phyloP scores from a whole-genome alignment of 2,888 invertebrate genomes.

The Caenorhabditis auriculariae region DNA sequence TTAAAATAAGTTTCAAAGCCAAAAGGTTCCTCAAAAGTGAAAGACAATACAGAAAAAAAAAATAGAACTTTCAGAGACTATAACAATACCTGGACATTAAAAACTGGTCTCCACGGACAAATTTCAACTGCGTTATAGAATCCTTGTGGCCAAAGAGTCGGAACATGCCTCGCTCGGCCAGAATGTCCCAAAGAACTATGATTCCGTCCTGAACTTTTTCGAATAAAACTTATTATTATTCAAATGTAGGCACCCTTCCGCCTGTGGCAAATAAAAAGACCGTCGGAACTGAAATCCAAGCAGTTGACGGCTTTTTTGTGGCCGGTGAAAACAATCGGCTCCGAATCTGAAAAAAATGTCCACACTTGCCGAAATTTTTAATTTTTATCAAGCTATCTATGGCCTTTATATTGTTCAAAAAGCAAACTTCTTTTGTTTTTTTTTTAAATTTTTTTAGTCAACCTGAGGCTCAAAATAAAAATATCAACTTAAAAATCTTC shows the following conservation, averaged over 20 bases:
- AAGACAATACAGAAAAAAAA: too few relatives aligned
- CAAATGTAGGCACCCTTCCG: constrained; percentile 72
- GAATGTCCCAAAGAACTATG: constrained; percentile 89
- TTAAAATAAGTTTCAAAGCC: too few relatives aligned
- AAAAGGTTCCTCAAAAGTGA: too few relatives aligned
- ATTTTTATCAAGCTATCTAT: too few relatives aligned
- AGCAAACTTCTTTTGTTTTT: background rate
- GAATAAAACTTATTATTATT: constrained; percentile 1
- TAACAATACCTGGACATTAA: constrained; percentile 67
- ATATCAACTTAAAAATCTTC: background rate
- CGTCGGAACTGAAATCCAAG: constrained; percentile 80
- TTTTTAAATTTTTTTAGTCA: background rate
- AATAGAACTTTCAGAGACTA: too few relatives aligned
- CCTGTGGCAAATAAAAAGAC: constrained; percentile 86
- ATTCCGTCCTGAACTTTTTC: constrained; percentile 76
- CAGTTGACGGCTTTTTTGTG: constrained; percentile 83
- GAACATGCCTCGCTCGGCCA: constrained; percentile 85
- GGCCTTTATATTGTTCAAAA: too few relatives aligned
- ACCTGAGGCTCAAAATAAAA: background rate
- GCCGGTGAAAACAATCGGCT: constrained; percentile 75
- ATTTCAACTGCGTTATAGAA: constrained; percentile 75
- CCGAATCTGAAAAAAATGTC: constrained; percentile 68
- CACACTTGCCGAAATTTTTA: too few relatives aligned
- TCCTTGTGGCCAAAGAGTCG: constrained; percentile 89
- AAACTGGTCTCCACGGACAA: constrained; percentile 64